Percentiles rank a stretch among this genome's conserved stretches.
Evolutionary conservation across 2,113 vertebrate genomes (phyloP).

Genomic region (Lethenteron reissneri): DNA sequence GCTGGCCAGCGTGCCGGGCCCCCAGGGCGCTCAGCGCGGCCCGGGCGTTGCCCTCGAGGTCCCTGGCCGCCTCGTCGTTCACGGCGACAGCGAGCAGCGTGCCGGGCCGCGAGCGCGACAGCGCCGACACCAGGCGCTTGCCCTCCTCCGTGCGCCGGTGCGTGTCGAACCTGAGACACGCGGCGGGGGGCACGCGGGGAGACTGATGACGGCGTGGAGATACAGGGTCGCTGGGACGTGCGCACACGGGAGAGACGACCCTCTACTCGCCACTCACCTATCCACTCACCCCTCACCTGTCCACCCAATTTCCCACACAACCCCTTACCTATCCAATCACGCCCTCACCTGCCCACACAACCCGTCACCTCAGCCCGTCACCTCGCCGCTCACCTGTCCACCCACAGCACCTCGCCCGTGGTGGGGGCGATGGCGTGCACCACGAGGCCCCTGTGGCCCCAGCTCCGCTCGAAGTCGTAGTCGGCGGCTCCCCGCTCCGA

Average conservation of each 20-base stretch:
- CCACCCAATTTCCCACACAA: constrained; percentile 21
- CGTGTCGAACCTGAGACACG: constrained; percentile 55
- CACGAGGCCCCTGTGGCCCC: constrained; percentile 77
- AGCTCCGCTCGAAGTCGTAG: constrained; percentile 64
- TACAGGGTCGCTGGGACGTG: too few species aligned
- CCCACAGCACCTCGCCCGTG: constrained; percentile 40
- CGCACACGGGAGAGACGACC: too few species aligned
- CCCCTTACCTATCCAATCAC: background rate
- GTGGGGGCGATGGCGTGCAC: constrained; percentile 51
- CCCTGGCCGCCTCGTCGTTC: constrained; percentile 81
- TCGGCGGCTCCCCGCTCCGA: too few species aligned
- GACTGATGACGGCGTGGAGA: too few species aligned
- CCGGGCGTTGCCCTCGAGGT: constrained; percentile 58
- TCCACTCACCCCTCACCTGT: constrained; percentile 32
- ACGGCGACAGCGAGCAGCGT: constrained; percentile 56
- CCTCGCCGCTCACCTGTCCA: constrained; percentile 40
- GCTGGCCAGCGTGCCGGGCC: constrained; percentile 51
- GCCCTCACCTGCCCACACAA: constrained; percentile 37
- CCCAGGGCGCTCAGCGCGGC: constrained; percentile 53
- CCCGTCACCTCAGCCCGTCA: background rate
- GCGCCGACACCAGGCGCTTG: constrained; percentile 43
- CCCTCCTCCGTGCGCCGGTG: constrained; percentile 66
- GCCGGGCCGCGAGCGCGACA: constrained; percentile 32
- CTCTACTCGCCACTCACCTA: background rate
- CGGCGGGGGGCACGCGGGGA: too few species aligned